phyloP scores from a whole-genome alignment of 2,113 vertebrate species.

The Salvator merianae region DNA sequence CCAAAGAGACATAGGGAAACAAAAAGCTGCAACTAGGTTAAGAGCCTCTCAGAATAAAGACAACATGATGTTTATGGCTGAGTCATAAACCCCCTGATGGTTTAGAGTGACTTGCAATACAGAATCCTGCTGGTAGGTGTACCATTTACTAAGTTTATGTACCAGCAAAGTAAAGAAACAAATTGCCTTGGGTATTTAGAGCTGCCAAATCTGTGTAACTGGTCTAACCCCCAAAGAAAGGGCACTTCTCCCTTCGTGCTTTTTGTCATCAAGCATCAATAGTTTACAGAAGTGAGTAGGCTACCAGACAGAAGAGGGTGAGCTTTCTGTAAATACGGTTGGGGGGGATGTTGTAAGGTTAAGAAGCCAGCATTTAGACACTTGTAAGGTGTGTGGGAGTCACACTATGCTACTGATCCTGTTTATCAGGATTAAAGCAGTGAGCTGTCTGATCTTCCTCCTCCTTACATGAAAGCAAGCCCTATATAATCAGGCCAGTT shows the following conservation, averaged over 20 bases:
- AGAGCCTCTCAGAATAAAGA: conserved; percentile 21
- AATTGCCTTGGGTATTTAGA: neutral
- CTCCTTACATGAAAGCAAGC: too few species aligned
- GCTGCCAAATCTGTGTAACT: neutral
- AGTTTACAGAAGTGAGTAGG: neutral
- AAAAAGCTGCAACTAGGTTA: neutral
- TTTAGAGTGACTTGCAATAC: conserved; percentile 25
- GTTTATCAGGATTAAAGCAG: neutral
- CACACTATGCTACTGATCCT: neutral
- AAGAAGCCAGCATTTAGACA: neutral
- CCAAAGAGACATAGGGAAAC: neutral
- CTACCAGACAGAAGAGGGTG: too few species aligned
- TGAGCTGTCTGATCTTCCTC: neutral
- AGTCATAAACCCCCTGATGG: conserved; percentile 22
- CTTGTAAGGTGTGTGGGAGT: neutral
- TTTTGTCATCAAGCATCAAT: neutral
- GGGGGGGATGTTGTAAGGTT: neutral
- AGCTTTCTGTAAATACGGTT: neutral
- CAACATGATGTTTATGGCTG: conserved; percentile 9
- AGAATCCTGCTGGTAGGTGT: neutral
- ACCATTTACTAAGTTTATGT: conserved; percentile 22
- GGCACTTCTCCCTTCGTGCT: neutral
- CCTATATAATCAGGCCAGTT: neutral
- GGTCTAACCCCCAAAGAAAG: too few species aligned
- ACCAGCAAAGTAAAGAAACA: conserved; percentile 30